These are phyloP conservation scores for Ariolimax columbianus DNA, from an alignment of 2,888 invertebrate genomes.

Conservation along the genomic window DNA sequence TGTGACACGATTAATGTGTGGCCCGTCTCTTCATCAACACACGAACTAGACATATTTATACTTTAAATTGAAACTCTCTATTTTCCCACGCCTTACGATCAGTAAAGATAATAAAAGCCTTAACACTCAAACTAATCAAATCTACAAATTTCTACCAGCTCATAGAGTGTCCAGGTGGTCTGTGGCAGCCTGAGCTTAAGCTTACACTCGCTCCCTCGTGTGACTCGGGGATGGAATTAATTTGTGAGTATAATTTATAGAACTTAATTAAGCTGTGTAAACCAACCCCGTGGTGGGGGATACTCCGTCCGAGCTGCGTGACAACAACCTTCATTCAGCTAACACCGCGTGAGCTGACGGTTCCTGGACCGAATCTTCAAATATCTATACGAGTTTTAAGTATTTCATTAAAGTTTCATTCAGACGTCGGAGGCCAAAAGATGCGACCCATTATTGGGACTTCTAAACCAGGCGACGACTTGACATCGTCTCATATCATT, in stretches of 20 bases:
- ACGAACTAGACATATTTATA: too few relatives aligned
- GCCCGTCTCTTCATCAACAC: too few relatives aligned
- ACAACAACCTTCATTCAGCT: not conserved
- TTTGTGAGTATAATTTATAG: slow-evolving; percentile 1
- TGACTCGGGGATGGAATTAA: not conserved
- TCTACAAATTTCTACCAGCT: too few relatives aligned
- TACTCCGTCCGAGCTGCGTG: not conserved
- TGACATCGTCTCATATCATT: too few relatives aligned
- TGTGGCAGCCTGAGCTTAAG: too few relatives aligned
- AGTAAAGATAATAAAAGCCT: too few relatives aligned
- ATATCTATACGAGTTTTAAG: not conserved
- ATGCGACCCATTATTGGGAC: not conserved
- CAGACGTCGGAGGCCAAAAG: not conserved
- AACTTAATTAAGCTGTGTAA: slow-evolving; percentile 26
- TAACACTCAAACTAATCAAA: too few relatives aligned
- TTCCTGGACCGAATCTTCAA: not conserved
- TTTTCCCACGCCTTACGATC: too few relatives aligned
- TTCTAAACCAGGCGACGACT: too few relatives aligned
- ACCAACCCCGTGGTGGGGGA: not conserved
- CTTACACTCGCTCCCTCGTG: not conserved
- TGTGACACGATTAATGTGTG: too few relatives aligned
- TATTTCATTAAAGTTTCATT: not conserved
- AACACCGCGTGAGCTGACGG: not conserved
- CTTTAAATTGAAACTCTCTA: too few relatives aligned
- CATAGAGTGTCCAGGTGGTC: not conserved